phyloP scores from a whole-genome alignment of 2,888 invertebrate genomes.

The Rhingia rostrata region DNA sequence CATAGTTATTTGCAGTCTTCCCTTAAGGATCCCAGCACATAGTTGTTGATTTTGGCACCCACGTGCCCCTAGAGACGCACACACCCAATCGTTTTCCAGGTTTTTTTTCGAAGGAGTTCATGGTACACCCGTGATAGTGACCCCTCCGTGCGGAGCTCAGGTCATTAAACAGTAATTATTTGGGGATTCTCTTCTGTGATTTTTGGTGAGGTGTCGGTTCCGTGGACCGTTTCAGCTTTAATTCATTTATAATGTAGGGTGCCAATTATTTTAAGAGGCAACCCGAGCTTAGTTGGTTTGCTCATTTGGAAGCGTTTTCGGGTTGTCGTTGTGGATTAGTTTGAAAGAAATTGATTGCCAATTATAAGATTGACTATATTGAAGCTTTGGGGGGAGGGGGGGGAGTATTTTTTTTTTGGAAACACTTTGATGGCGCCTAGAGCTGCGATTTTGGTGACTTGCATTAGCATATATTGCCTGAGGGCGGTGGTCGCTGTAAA shows the following conservation, averaged over 20 bases:
- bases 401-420: not conserved
- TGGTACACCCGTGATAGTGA: not conserved
- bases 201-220: slow-evolving; percentile 62
- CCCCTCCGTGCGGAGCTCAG: slow-evolving; percentile 28
- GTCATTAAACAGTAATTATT: slow-evolving; percentile 71
- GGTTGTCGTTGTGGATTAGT: slow-evolving; percentile 62
- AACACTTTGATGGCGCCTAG: slow-evolving; percentile 29
- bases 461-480: slow-evolving; percentile 54
- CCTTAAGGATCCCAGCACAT: not conserved
- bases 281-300: slow-evolving; percentile 53
- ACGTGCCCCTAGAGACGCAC: slow-evolving; percentile 38
- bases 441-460: slow-evolving; percentile 43
- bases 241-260: slow-evolving; percentile 63
- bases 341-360: slow-evolving; percentile 66
- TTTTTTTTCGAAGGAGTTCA: not conserved
- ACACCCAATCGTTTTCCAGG: not conserved
- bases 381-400: slow-evolving; percentile 13
- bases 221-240: slow-evolving; percentile 50
- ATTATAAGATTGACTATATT: slow-evolving; percentile 15
- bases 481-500: not conserved
- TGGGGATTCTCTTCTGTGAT: slow-evolving; percentile 62
- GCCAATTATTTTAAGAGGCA: slow-evolving; percentile 66
- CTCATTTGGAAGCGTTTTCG: slow-evolving; percentile 51
- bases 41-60: slow-evolving; percentile 22
- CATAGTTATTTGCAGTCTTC: slow-evolving; percentile 10